phyloP scores from a whole-genome alignment of 2,888 invertebrate species.

The Athalia cordata region DNA sequence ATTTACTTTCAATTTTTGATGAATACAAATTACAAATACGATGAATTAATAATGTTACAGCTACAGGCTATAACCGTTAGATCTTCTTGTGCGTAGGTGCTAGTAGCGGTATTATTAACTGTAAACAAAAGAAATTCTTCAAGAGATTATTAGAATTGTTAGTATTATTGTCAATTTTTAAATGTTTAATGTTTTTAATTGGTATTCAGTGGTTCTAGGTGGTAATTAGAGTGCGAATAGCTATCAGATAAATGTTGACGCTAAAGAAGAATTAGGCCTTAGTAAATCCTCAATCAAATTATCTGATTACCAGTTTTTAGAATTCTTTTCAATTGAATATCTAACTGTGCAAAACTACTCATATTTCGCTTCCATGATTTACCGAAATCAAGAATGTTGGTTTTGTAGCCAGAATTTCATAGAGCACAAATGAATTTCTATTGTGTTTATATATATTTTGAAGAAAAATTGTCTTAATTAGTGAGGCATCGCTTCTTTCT shows the following conservation, averaged over 20 bases:
- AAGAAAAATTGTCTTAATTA: too few relatives aligned
- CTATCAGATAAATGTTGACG: constrained; percentile 30
- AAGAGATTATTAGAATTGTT: constrained; percentile 41
- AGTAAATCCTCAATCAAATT: constrained; percentile 64
- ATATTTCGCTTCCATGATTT: constrained; percentile 38
- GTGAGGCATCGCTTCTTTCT: too few relatives aligned
- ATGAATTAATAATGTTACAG: constrained; percentile 37
- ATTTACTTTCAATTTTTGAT: constrained; percentile 1
- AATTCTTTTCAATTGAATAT: not conserved
- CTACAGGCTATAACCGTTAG: constrained; percentile 18
- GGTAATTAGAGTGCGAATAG: constrained; percentile 18
- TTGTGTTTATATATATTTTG: too few relatives aligned
- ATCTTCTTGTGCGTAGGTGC: constrained; percentile 39
- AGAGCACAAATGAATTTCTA: too few relatives aligned
- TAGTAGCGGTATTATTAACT: constrained; percentile 46
- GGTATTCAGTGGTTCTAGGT: constrained; percentile 27
- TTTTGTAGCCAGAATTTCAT: too few relatives aligned
- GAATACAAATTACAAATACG: constrained; percentile 1
- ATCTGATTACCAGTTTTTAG: constrained; percentile 44
- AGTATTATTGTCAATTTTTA: constrained; percentile 19
- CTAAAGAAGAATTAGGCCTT: constrained; percentile 23
- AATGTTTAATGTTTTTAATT: constrained; percentile 35
- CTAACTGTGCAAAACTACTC: not conserved
- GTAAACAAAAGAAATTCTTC: constrained; percentile 42
- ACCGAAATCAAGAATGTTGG: too few relatives aligned